These are phyloP conservation scores for Nipponacmea schrenckii DNA, from an alignment of 2,888 invertebrate genomes.

Conservation along the genomic window DNA sequence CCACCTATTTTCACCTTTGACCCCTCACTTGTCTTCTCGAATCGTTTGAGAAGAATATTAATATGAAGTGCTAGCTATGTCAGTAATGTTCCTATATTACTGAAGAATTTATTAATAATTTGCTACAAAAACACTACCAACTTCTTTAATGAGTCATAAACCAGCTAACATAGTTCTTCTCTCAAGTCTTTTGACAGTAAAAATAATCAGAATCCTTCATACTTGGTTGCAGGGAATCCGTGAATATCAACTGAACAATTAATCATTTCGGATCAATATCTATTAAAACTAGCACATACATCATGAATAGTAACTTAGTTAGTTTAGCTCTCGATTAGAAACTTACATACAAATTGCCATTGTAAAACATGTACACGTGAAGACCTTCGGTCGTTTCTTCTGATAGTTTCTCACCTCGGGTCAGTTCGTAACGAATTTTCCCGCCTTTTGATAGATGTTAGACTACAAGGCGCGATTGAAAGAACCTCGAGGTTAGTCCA, in stretches of 20 bases:
- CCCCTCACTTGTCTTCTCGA: no score
- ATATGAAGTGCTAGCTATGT: no score
- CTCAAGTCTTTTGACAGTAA: not conserved
- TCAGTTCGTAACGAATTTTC: not conserved
- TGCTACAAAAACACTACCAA: not conserved
- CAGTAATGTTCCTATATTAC: no score
- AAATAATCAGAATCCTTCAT: not conserved
- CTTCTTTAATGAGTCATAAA: constrained; percentile 6
- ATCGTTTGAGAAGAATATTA: no score
- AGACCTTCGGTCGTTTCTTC: not conserved
- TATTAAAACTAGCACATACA: constrained; percentile 1
- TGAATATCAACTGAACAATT: constrained; percentile 1
- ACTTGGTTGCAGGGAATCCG: not conserved
- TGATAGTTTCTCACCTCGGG: no score
- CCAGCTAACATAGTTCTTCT: not conserved
- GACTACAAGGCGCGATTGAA: not conserved
- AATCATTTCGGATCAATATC: not conserved
- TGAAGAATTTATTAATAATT: constrained; percentile 3
- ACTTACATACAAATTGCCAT: not conserved
- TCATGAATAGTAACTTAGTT: not conserved
- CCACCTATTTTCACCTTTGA: no score
- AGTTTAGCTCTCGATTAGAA: no score
- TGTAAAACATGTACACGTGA: not conserved
- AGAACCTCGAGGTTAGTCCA: not conserved
- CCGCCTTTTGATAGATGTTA: not conserved